These are phyloP conservation scores for Pseudoips prasinana DNA, from an alignment of 2,888 invertebrate species.

Conservation along the genomic window DNA sequence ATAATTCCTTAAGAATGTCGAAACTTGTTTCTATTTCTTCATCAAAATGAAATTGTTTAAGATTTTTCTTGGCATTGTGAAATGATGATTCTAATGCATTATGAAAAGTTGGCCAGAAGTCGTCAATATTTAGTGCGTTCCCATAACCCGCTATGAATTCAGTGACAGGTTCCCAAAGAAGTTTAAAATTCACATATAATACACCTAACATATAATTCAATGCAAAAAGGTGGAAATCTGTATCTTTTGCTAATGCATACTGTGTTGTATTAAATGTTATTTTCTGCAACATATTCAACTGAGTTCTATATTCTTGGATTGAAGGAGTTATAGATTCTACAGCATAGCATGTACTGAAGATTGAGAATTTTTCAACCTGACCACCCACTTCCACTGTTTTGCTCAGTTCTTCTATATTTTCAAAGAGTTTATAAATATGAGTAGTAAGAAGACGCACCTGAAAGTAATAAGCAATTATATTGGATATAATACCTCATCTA, in stretches of 20 bases:
- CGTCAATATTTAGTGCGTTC: constrained; percentile 77
- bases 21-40: constrained; percentile 55
- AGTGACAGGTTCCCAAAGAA: constrained; percentile 92
- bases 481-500: no score
- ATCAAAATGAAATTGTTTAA: constrained; percentile 56
- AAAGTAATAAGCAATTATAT: constrained; percentile 32
- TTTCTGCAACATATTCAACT: constrained; percentile 87
- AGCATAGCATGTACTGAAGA: constrained; percentile 86
- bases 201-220: constrained; percentile 91
- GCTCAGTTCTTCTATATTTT: constrained; percentile 75
- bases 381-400: constrained; percentile 54
- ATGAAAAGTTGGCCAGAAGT: constrained; percentile 88
- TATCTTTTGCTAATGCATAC: constrained; percentile 79
- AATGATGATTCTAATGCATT: constrained; percentile 80
- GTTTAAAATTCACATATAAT: constrained; percentile 92
- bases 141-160: constrained; percentile 90
- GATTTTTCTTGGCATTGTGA: constrained; percentile 63
- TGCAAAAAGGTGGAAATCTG: constrained; percentile 84
- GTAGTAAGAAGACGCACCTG: constrained; percentile 86
- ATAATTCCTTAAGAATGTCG: constrained; percentile 55
- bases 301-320: constrained; percentile 90
- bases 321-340: constrained; percentile 87
- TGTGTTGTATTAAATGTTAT: constrained; percentile 84
- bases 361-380: constrained; percentile 68
- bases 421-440: constrained; percentile 88